These are phyloP conservation scores for Scaptomyza caliginosa DNA, from an alignment of 2,888 invertebrate genomes.

Conservation along the genomic window DNA sequence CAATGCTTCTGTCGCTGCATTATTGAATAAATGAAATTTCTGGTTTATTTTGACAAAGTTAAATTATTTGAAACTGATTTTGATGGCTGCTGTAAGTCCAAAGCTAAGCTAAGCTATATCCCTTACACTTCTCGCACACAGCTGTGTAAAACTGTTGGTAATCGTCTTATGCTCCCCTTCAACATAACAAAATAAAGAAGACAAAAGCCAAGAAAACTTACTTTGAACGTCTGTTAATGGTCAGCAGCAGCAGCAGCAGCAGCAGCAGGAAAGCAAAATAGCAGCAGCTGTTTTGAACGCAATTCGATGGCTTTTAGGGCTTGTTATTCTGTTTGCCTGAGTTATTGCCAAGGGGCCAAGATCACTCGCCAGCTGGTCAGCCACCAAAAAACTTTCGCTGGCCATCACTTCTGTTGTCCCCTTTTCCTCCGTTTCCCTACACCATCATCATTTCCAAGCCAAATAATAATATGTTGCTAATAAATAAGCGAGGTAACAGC, in stretches of 20 bases:
- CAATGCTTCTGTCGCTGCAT: conserved; percentile 42
- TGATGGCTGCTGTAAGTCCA: conserved; percentile 29
- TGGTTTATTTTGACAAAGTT: conserved; percentile 54
- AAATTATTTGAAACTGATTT: conserved; percentile 72
- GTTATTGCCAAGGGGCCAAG: conserved; percentile 26
- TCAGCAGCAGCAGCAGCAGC: conserved; percentile 48
- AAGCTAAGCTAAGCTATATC: conserved; percentile 16
- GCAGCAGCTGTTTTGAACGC: conserved; percentile 49
- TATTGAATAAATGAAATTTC: conserved; percentile 58
- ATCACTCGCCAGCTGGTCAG: conserved; percentile 48
- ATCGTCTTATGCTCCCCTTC: conserved; percentile 32
- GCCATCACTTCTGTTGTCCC: conserved; percentile 31
- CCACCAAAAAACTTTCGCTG: conserved; percentile 54
- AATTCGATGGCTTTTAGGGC: conserved; percentile 52
- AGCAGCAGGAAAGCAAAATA: background rate
- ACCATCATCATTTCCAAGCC: conserved; percentile 3
- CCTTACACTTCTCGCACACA: conserved; percentile 1
- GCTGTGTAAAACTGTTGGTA: conserved; percentile 35
- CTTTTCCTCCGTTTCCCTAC: background rate
- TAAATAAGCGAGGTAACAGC: conserved; percentile 61
- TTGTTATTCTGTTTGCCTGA: conserved; percentile 45
- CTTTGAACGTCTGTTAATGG: conserved; percentile 52
- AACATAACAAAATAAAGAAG: conserved; percentile 31
- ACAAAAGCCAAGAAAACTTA: conserved; percentile 33
- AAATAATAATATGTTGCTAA: conserved; percentile 78